Conservation (phyloP, 2,888 invertebrate genomes). For the Elegia similella region DNA sequence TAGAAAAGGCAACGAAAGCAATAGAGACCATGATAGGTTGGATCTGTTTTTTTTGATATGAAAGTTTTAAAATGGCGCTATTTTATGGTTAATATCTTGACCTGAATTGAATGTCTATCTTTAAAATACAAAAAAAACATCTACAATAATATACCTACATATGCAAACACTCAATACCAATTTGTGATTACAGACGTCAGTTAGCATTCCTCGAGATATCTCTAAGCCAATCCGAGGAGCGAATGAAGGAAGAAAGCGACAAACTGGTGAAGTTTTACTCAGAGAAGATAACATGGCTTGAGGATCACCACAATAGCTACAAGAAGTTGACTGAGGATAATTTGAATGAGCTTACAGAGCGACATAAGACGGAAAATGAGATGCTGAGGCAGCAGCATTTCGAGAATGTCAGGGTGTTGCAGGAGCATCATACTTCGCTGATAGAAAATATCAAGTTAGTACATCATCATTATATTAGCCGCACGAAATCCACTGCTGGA, state of each 20-base stretch:
- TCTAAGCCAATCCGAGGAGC: conserved; percentile 77
- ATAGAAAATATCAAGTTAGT: conserved; percentile 81
- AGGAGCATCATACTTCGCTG: conserved; percentile 75
- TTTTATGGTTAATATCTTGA: too few species aligned
- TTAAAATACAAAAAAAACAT: too few species aligned
- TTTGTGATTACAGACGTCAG: conserved; percentile 72
- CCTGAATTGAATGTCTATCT: neutral
- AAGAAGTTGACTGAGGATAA: conserved; percentile 79
- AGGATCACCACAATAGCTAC: conserved; percentile 74
- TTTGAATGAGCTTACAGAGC: conserved; percentile 64
- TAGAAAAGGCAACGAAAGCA: neutral
- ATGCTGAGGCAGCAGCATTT: conserved; percentile 71
- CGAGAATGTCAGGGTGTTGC: conserved; percentile 64
- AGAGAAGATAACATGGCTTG: conserved; percentile 75
- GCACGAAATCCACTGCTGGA: too few species aligned
- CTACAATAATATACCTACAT: too few species aligned
- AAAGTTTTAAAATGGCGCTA: too few species aligned
- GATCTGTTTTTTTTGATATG: too few species aligned
- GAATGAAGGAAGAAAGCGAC: conserved; percentile 82
- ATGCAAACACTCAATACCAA: too few species aligned
- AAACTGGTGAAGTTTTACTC: conserved; percentile 71
- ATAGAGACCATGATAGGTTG: too few species aligned
- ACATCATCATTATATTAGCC: too few species aligned
- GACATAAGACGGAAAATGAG: conserved; percentile 66
- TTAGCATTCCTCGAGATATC: conserved; percentile 81